A percentile compares a stretch with the other conserved stretches of the same genome.
These are phyloP conservation scores for Eptesicus fuscus DNA, from an alignment of 2,113 vertebrate species.

Conservation along the genomic window DNA sequence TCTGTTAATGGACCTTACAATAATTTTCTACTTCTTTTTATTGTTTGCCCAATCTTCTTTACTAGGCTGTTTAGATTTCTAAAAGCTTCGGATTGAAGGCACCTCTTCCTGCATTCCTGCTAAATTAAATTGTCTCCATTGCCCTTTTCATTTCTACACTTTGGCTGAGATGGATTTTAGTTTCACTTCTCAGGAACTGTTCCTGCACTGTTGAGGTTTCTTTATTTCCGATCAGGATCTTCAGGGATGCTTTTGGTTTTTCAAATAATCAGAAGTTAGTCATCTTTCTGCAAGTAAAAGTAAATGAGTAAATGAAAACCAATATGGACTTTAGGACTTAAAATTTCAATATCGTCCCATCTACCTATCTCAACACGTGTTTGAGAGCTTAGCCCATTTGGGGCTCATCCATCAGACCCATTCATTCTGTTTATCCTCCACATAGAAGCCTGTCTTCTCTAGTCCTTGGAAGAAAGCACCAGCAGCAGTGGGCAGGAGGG, in stretches of 20 bases:
- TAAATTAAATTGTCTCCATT: constrained; percentile 10
- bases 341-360: not conserved
- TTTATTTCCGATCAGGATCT: not conserved
- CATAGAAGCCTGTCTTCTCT: not conserved
- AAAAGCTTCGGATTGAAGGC: constrained; percentile 20
- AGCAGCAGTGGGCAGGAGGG: too few relatives aligned
- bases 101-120: not conserved
- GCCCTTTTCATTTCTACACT: constrained; percentile 49
- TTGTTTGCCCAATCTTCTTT: not conserved
- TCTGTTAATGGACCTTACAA: not conserved
- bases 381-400: not conserved
- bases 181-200: not conserved
- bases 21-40: not conserved
- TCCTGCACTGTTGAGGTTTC: not conserved
- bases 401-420: not conserved
- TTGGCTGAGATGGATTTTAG: constrained; percentile 31
- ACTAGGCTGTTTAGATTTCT: constrained; percentile 23
- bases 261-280: not conserved
- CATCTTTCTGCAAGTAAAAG: not conserved
- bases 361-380: not conserved
- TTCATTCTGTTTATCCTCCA: not conserved
- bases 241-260: not conserved
- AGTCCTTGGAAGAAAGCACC: not conserved
- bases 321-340: not conserved
- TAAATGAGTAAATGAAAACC: not conserved